These are phyloP conservation scores for Callopanchax toddi DNA, from an alignment of 2,113 vertebrate species.

Conservation along the genomic window DNA sequence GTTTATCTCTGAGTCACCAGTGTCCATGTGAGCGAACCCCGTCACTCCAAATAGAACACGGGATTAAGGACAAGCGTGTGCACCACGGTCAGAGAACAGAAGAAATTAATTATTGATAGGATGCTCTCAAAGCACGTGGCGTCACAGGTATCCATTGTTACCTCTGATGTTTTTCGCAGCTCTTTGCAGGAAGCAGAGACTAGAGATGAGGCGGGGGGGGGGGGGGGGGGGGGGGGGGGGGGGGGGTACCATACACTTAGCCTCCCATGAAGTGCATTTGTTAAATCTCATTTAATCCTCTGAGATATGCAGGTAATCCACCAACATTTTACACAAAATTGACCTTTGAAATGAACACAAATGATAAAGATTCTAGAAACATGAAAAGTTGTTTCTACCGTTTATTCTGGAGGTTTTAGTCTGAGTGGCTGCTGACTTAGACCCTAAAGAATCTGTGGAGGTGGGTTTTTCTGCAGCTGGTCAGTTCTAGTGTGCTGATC, in stretches of 20 bases:
- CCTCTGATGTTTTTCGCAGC: constrained; percentile 56
- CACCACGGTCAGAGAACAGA: constrained; percentile 51
- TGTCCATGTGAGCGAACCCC: constrained; percentile 36
- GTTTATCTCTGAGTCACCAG: constrained; percentile 26
- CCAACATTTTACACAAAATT: no score
- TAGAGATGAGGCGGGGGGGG: constrained; percentile 1
- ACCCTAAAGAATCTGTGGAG: constrained; percentile 18
- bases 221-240: no score
- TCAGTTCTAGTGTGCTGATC: constrained; percentile 45
- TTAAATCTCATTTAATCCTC: constrained; percentile 28
- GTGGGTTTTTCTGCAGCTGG: constrained; percentile 16
- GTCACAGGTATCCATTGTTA: constrained; percentile 72
- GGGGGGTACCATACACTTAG: constrained; percentile 28
- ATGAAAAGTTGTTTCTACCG: constrained; percentile 2
- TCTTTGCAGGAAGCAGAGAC: constrained; percentile 34
- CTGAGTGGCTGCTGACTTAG: constrained; percentile 15
- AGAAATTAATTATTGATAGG: constrained; percentile 68
- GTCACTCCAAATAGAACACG: constrained; percentile 28
- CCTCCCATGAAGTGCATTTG: constrained; percentile 31
- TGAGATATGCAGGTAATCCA: no score
- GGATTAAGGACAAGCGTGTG: constrained; percentile 48
- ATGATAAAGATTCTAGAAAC: neutral
- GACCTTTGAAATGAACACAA: no score
- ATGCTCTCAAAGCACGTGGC: constrained; percentile 61
- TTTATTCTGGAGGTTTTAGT: constrained; percentile 13